A percentile compares a stretch with the other conserved stretches of the same genome.
Evolutionary conservation across 2,113 vertebrate species (phyloP).

Genomic region (Varanus salvator): DNA sequence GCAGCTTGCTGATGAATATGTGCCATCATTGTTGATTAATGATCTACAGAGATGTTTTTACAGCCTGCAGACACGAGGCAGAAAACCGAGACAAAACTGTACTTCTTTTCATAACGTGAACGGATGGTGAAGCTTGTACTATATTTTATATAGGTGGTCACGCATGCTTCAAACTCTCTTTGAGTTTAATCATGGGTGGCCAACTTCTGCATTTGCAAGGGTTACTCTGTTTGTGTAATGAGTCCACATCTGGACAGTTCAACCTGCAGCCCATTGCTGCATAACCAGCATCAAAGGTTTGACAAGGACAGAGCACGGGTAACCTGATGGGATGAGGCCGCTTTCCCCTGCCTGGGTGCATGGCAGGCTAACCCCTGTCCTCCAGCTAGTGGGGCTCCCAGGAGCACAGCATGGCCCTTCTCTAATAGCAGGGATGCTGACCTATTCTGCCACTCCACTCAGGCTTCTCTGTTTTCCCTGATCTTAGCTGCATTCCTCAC

Average conservation of each 20-base stretch:
- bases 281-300: background rate
- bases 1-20: constrained; percentile 35
- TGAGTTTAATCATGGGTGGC: background rate
- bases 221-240: background rate
- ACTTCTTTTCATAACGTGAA: constrained; percentile 34
- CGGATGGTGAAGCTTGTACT: constrained; percentile 19
- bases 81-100: background rate
- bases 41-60: constrained; percentile 33
- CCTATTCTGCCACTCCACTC: too few relatives aligned
- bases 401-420: too few relatives aligned
- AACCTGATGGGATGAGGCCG: too few relatives aligned
- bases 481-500: too few relatives aligned
- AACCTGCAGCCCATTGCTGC: too few relatives aligned
- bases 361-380: too few relatives aligned
- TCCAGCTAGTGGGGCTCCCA: too few relatives aligned
- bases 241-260: background rate
- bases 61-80: constrained; percentile 11
- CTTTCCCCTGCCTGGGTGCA: too few relatives aligned
- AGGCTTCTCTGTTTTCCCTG: too few relatives aligned
- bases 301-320: background rate
- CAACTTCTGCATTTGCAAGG: background rate
- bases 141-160: constrained; percentile 14
- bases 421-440: too few relatives aligned
- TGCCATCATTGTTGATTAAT: constrained; percentile 30
- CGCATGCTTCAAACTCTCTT: constrained; percentile 36